A percentile compares a stretch with the other conserved stretches of the same genome.
Evolutionary conservation across 2,113 vertebrate species (phyloP).

Genomic region (Menidia beryllina): DNA sequence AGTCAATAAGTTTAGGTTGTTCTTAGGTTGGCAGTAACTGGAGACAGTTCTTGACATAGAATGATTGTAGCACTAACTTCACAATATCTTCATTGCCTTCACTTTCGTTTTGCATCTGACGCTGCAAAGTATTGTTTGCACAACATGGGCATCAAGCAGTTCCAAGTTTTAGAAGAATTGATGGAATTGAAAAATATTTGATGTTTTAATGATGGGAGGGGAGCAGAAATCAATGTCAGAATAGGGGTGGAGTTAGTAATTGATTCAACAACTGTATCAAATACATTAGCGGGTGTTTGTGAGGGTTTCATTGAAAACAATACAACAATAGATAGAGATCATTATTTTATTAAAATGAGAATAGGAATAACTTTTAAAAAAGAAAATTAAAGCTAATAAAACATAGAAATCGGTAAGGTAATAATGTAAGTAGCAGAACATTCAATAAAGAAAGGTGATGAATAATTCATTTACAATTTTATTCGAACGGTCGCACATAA

Average conservation of each 20-base stretch:
- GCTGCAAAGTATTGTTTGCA: too few species aligned
- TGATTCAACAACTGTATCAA: background rate
- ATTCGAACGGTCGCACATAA: too few species aligned
- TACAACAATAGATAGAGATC: too few species aligned
- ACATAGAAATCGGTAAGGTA: too few species aligned
- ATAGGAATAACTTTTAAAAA: too few species aligned
- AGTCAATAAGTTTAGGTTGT: background rate
- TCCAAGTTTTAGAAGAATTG: background rate
- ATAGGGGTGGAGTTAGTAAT: background rate
- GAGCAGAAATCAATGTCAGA: too few species aligned
- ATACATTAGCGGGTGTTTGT: background rate
- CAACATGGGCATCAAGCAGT: too few species aligned
- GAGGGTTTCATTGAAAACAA: background rate
- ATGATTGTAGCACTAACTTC: background rate
- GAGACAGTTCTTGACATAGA: background rate
- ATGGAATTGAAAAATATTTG: background rate
- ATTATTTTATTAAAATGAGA: too few species aligned
- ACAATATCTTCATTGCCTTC: background rate
- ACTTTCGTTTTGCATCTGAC: background rate
- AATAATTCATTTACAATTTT: too few species aligned
- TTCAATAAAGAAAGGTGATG: too few species aligned
- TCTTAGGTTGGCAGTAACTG: background rate
- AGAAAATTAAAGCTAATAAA: too few species aligned
- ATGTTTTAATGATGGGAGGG: background rate
- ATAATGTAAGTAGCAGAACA: too few species aligned